phyloP scores from a whole-genome alignment of 2,797 vertebrate genomes.

The Echiichthys vipera region DNA sequence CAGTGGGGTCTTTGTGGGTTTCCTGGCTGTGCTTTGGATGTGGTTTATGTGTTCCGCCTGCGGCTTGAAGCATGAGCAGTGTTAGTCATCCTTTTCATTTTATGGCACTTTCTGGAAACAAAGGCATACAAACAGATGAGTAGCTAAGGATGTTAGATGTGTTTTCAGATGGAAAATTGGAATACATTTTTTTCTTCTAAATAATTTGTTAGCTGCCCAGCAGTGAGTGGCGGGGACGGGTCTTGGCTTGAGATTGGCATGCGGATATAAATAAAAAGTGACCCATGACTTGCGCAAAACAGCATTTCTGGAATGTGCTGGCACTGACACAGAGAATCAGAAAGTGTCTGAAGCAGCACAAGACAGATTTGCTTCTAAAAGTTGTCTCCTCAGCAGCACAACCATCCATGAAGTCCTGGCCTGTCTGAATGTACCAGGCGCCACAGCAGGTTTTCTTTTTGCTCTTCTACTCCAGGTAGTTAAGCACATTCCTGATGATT shows the following conservation, averaged over 20 bases:
- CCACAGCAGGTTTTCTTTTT: slow-evolving; percentile 34
- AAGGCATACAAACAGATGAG: slow-evolving; percentile 49
- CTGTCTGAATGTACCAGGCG: slow-evolving; percentile 35
- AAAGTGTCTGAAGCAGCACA: slow-evolving; percentile 33
- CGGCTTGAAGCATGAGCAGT: slow-evolving; percentile 52
- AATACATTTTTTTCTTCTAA: slow-evolving; percentile 5
- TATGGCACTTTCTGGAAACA: slow-evolving; percentile 60
- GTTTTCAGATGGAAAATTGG: slow-evolving; percentile 38
- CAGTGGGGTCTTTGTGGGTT: slow-evolving; percentile 78
- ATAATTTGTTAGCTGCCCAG: slow-evolving; percentile 20
- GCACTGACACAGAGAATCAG: slow-evolving; percentile 19
- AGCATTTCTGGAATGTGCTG: slow-evolving; percentile 47
- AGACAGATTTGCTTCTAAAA: slow-evolving; percentile 39
- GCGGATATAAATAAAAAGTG: slow-evolving; percentile 38
- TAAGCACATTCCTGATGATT: slow-evolving; percentile 66
- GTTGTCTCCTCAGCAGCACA: slow-evolving; percentile 34
- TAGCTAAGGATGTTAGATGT: slow-evolving; percentile 29
- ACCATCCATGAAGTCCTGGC: slow-evolving; percentile 18
- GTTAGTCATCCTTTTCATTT: slow-evolving; percentile 71
- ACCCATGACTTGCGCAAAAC: slow-evolving; percentile 29
- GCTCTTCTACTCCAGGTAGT: slow-evolving; percentile 19
- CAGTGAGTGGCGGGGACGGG: background rate
- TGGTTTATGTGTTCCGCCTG: slow-evolving; percentile 69
- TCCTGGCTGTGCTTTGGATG: slow-evolving; percentile 70
- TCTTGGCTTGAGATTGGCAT: slow-evolving; percentile 27